These are phyloP conservation scores for Urophycis tenuis DNA, from an alignment of 2,797 vertebrate genomes.

Conservation along the genomic window DNA sequence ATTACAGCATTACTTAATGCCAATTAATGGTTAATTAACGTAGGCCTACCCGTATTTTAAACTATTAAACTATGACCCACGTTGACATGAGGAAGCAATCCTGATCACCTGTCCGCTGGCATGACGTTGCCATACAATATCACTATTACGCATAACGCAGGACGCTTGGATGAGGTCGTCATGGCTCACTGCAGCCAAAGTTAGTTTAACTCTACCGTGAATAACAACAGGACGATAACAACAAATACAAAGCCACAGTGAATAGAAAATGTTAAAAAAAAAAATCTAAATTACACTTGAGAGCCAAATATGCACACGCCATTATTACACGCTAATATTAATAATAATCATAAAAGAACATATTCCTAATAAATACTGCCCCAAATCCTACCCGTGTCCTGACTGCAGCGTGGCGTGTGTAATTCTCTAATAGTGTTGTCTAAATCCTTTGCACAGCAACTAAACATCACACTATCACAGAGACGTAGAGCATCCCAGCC, in stretches of 20 bases:
- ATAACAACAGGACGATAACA: neutral
- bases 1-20: no score
- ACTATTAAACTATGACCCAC: no score
- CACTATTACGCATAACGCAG: conserved; percentile 10
- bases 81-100: conserved; percentile 15
- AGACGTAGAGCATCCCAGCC: conserved; percentile 5
- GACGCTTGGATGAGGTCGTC: neutral
- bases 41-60: no score
- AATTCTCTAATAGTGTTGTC: neutral
- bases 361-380: neutral
- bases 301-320: neutral
- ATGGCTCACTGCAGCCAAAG: conserved; percentile 27
- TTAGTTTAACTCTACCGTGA: conserved; percentile 14
- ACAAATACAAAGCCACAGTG: neutral
- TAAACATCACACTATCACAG: neutral
- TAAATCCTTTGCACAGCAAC: neutral
- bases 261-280: neutral
- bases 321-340: neutral
- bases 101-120: neutral
- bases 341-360: neutral
- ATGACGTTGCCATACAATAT: neutral
- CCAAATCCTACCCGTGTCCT: neutral
- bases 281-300: no score
- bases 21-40: no score
- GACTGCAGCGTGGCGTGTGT: neutral